Base-by-base conservation (phyloP, 2,113 vertebrate genomes). In the Platycercus adscitus region DNA sequence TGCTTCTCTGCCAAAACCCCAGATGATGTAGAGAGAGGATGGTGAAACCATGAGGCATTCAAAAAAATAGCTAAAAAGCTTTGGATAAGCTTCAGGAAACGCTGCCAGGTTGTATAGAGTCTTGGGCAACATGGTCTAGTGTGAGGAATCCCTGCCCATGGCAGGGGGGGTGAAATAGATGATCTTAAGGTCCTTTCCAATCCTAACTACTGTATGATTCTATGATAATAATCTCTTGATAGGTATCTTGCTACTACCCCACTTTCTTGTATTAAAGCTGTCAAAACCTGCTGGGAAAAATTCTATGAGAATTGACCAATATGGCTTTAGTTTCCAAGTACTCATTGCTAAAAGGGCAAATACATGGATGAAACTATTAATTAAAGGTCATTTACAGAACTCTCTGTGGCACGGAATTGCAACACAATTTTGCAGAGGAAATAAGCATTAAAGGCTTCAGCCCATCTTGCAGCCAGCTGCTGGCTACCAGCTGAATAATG, bases 391-490 rank as follows among this genome's bases (percentile, higher is more conserved):
- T 44, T 93, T 58, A 49, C 52, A 91, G 85, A 91, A 8, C 65
- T 65, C 71, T 83, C 49, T 69, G 56, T 60, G 91, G 92, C 82
- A 49, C 19, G 41, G 82, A 86, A 81, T 64, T 94, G 69, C 88
- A 92, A 79, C 81, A 92, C 1, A 10, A 68, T 82, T 88, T 93
- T 89, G 73, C 44, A 69, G 83, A 69, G 83, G 86, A 94, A 84
- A 84, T 72, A 68, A 91, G 61, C 77, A 53, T 61, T 41, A 29
- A 69, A 90, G 88, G 61, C 68, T 93, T 82, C 69, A 83, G 60
- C 63, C 91, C 95, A 93, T 93, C 88, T 96, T 96, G 95, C 88
- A 96, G 90, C 86, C 95, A 93, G 92, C 93, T 96, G 95, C 92
- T 76, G 80, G 83, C 76, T 83, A 85, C 76, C 80, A 84, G 86